Conservation (phyloP, 2,888 invertebrate genomes). For the Matsumyia berberina region DNA sequence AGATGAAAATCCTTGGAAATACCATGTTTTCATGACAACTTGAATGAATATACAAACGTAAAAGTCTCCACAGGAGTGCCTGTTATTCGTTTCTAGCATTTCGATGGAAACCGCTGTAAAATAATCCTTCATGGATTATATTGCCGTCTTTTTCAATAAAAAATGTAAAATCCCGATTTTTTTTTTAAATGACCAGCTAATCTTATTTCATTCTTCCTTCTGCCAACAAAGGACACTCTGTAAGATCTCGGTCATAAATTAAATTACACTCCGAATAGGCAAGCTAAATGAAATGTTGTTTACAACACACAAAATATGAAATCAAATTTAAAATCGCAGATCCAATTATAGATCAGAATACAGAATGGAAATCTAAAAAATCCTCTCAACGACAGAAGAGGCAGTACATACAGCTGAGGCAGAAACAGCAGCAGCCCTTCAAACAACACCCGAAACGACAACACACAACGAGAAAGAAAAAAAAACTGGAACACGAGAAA, state of each 20-base stretch:
- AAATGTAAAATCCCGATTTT: neutral
- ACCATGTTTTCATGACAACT: too few relatives aligned
- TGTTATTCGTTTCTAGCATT: neutral
- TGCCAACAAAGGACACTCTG: conserved; percentile 8
- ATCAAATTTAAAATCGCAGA: conserved; percentile 61
- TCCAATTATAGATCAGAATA: conserved; percentile 64
- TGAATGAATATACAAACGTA: too few relatives aligned
- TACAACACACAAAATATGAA: conserved; percentile 65
- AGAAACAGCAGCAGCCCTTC: neutral
- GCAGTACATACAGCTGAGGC: neutral
- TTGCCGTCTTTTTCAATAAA: neutral
- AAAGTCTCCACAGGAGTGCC: neutral
- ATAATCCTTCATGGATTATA: conserved; percentile 14
- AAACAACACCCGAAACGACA: conserved; percentile 1
- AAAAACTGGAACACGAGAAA: conserved; percentile 1
- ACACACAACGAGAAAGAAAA: neutral
- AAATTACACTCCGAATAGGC: conserved; percentile 41
- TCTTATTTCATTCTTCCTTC: conserved; percentile 13
- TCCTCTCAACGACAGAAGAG: conserved; percentile 33
- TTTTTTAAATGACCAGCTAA: conserved; percentile 9
- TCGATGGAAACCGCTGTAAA: neutral
- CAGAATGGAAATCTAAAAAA: conserved; percentile 35
- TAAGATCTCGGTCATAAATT: conserved; percentile 45
- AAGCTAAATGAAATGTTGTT: conserved; percentile 52
- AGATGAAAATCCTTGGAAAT: too few relatives aligned